A percentile compares a stretch with the other conserved stretches of the same genome.
phyloP scores from a whole-genome alignment of 2,113 vertebrate species.

The Phodopus roborovskii region DNA sequence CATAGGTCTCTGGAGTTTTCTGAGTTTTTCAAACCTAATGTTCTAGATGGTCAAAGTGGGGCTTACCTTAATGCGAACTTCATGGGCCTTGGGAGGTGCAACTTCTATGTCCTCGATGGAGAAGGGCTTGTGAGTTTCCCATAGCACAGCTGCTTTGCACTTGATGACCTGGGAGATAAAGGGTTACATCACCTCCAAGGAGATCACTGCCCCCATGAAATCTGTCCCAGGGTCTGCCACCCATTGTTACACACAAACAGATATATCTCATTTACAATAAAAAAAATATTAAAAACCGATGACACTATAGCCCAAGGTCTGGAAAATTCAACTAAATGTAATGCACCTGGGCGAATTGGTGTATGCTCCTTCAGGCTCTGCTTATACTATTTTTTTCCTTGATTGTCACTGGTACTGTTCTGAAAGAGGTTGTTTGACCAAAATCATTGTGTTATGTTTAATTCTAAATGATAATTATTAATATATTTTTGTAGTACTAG shows the following conservation, averaged over 20 bases:
- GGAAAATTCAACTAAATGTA: neutral
- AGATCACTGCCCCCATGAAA: too few relatives aligned
- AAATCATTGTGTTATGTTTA: neutral
- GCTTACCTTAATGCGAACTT: constrained; percentile 90
- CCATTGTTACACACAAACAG: neutral
- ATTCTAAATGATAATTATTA: neutral
- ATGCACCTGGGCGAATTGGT: neutral
- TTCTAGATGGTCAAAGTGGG: neutral
- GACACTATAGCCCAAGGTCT: neutral
- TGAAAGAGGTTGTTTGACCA: neutral
- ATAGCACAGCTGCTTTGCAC: constrained; percentile 84
- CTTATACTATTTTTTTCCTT: neutral
- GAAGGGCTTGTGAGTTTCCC: constrained; percentile 87
- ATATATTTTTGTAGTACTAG: neutral
- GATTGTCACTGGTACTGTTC: neutral
- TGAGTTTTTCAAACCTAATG: neutral
- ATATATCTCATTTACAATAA: neutral
- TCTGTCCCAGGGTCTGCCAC: neutral
- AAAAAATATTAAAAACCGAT: neutral
- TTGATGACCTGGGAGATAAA: constrained; percentile 76
- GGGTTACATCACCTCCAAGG: too few relatives aligned
- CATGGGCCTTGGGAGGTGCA: constrained; percentile 86
- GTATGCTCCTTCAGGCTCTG: neutral
- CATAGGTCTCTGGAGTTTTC: neutral
- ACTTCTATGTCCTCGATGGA: constrained; percentile 91